Evolutionary conservation across 2,888 invertebrate genomes (phyloP), one percentile per base, ranked within the genome.

Genomic region (Cabera pusaria): DNA sequence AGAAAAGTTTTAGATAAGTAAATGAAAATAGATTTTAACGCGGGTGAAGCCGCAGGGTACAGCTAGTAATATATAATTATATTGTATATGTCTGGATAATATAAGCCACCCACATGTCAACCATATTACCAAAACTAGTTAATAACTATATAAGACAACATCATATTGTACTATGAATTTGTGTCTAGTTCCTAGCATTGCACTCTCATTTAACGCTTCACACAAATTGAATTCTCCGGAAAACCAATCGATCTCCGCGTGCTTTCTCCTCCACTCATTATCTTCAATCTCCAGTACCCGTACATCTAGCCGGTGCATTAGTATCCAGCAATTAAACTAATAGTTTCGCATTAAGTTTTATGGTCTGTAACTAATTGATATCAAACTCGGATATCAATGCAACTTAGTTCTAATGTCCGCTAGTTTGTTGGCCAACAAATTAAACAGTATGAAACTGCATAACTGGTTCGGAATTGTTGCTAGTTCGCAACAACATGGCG

Each of bases 341-440:
- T 32, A 31, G 41, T 32, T 49, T 37, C 40, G 14, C 48, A 50
- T 48, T 44, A 46, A 48, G 42, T 42, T 53, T 46, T 46, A 50
- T 48, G 39, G 48, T 24, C 33, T 46, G 48, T 44, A 42, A 48
- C 50, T 53, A 53, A 50, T 53, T 53, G 53, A 48, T 50, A 46
- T 50, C 33, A 44, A 40, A 53, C 44, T 48, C 42, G 28, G 44
- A 40, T 49, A 42, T 46, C 46, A 39, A 46, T 53, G 52, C 48
- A 53, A 53, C 52, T 53, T 43, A 46, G 52, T 50, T 64, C 61
- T 65, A 69, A 67, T 66, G 60, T 64, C 64, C 46, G 56, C 53
- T 55, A 56, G 52, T 52, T 53, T 63, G 61, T 67, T 66, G 65
- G 59, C 60, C 56, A 68, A 69, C 60, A 60, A 76, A 66, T 53